A percentile compares a stretch with the other conserved stretches of the same genome.
These are phyloP conservation scores for Platygyra sinensis DNA, from an alignment of 64 coral and sea anemone genomes.

Conservation along the genomic window DNA sequence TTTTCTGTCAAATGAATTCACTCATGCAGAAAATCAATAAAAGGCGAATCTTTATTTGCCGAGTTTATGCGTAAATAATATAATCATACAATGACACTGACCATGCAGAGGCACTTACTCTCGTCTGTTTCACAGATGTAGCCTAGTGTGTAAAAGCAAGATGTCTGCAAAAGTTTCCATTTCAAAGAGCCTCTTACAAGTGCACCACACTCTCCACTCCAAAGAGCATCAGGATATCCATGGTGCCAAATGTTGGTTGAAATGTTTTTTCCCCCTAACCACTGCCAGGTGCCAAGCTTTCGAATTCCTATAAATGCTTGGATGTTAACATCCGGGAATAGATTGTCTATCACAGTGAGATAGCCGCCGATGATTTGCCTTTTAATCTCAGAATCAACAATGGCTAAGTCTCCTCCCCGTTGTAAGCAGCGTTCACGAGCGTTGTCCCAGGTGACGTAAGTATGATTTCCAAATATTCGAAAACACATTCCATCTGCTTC, in stretches of 20 bases:
- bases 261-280: slow-evolving; percentile 6
- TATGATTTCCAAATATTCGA: background rate
- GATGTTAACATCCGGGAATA: background rate
- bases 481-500: slow-evolving; percentile 14
- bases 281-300: slow-evolving; percentile 16
- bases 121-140: slow-evolving; percentile 42
- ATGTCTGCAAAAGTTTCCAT: slow-evolving; percentile 5
- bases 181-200: background rate
- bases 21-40: too few species aligned
- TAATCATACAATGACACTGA: background rate
- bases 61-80: too few species aligned
- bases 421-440: background rate
- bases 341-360: background rate
- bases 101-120: slow-evolving; percentile 2
- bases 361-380: background rate
- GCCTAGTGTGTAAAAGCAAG: background rate
- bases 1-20: too few species aligned
- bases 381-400: slow-evolving; percentile 32
- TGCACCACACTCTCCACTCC: background rate
- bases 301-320: slow-evolving; percentile 37
- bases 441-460: background rate
- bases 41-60: too few species aligned
- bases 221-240: background rate
- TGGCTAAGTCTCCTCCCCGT: slow-evolving; percentile 5
- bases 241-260: slow-evolving; percentile 2